Conservation (phyloP, 2,888 invertebrate species). For the Eurytoma californica region DNA sequence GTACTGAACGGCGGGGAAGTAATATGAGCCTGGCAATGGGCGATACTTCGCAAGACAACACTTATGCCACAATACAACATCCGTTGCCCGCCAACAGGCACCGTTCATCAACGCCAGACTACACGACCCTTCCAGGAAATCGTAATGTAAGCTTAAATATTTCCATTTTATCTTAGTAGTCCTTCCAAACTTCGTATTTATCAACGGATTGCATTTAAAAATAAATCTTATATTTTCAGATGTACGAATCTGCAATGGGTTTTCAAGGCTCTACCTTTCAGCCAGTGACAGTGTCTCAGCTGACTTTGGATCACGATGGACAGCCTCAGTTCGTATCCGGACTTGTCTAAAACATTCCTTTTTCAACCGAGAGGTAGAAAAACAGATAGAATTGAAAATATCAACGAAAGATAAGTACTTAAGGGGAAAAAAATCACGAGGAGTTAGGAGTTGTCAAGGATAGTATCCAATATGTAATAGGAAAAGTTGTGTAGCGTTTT, state of each 20-base stretch:
- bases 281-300: constrained; percentile 73
- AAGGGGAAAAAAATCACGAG: constrained; percentile 14
- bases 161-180: constrained; percentile 1
- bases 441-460: constrained; percentile 15
- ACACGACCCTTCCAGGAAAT: constrained; percentile 77
- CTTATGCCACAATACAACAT: constrained; percentile 88
- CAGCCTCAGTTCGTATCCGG: constrained; percentile 80
- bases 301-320: constrained; percentile 77
- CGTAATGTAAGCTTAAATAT: constrained; percentile 75
- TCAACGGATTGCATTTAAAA: neutral
- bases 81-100: constrained; percentile 75
- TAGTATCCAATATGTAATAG: constrained; percentile 13
- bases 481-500: constrained; percentile 1
- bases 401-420: constrained; percentile 27
- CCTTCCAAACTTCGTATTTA: neutral
- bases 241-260: constrained; percentile 80
- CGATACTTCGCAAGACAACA: constrained; percentile 80
- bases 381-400: constrained; percentile 18
- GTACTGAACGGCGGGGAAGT: constrained; percentile 76
- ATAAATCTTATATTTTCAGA: constrained; percentile 69
- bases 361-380: constrained; percentile 14
- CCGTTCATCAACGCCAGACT: constrained; percentile 73
- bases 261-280: constrained; percentile 79
- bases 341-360: constrained; percentile 75
- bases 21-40: constrained; percentile 74